phyloP scores from a whole-genome alignment of 2,888 invertebrate genomes.

The Gandaritis pyraliata region DNA sequence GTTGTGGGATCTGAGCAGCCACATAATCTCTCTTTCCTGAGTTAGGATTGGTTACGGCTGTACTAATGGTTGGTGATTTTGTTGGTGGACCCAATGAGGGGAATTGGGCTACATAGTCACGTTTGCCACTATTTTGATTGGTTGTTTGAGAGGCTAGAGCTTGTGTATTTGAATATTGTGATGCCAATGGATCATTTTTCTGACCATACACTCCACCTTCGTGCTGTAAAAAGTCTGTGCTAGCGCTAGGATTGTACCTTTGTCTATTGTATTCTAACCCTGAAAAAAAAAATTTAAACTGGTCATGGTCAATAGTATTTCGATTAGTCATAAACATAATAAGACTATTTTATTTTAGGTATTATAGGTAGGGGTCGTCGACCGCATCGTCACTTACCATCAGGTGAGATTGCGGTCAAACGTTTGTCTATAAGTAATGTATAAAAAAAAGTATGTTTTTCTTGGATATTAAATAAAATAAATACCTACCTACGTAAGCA shows the following conservation, averaged over 20 bases:
- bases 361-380: too few species aligned
- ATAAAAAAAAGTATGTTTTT: too few species aligned
- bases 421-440: too few species aligned
- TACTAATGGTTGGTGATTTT: conserved; percentile 25
- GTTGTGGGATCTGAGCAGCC: conserved; percentile 29
- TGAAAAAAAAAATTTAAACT: conserved; percentile 45
- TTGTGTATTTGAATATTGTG: conserved; percentile 37
- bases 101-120: conserved; percentile 53
- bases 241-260: conserved; percentile 55
- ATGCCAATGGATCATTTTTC: conserved; percentile 55
- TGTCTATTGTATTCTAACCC: conserved; percentile 59
- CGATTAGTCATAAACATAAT: too few species aligned
- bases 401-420: too few species aligned
- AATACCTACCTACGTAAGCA: too few species aligned
- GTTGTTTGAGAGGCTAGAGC: conserved; percentile 30
- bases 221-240: conserved; percentile 71
- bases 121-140: conserved; percentile 42
- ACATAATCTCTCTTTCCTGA: conserved; percentile 38
- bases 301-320: too few species aligned
- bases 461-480: too few species aligned
- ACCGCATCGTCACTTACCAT: too few species aligned
- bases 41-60: conserved; percentile 23
- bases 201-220: conserved; percentile 60
- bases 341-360: too few species aligned
- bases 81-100: conserved; percentile 46